phyloP scores from a whole-genome alignment of 2,888 invertebrate species.

The Barypeithes pellucidus region DNA sequence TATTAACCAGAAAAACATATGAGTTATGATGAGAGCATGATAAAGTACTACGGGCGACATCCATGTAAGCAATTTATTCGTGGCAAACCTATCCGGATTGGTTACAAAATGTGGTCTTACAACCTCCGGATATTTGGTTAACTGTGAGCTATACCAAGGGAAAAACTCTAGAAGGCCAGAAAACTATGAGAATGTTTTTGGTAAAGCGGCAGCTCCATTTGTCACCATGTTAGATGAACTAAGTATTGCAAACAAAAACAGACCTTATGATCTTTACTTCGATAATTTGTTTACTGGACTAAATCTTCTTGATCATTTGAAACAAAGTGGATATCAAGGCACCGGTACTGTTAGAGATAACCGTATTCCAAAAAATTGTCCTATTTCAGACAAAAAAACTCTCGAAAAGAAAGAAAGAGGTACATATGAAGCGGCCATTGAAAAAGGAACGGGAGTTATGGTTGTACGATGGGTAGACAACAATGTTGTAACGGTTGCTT shows the following conservation, averaged over 20 bases:
- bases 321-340: conserved; percentile 1
- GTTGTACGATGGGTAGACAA: no score
- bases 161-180: not conserved
- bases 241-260: not conserved
- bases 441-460: not conserved
- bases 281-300: not conserved
- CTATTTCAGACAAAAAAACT: not conserved
- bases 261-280: conserved; percentile 1
- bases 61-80: no score
- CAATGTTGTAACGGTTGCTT: no score
- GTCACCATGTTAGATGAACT: conserved; percentile 18
- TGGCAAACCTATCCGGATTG: no score
- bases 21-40: conserved; percentile 12
- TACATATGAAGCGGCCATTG: not conserved
- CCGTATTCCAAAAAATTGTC: no score
- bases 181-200: conserved; percentile 5
- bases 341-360: no score
- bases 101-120: no score
- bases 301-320: not conserved
- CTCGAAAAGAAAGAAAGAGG: not conserved
- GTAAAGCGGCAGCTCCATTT: conserved; percentile 20
- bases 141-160: conserved; percentile 19
- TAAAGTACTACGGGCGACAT: no score
- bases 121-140: no score
- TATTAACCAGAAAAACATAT: conserved; percentile 18